Evolutionary conservation across 2,888 invertebrate genomes (phyloP).

Genomic region (Ptychoptera albimana): DNA sequence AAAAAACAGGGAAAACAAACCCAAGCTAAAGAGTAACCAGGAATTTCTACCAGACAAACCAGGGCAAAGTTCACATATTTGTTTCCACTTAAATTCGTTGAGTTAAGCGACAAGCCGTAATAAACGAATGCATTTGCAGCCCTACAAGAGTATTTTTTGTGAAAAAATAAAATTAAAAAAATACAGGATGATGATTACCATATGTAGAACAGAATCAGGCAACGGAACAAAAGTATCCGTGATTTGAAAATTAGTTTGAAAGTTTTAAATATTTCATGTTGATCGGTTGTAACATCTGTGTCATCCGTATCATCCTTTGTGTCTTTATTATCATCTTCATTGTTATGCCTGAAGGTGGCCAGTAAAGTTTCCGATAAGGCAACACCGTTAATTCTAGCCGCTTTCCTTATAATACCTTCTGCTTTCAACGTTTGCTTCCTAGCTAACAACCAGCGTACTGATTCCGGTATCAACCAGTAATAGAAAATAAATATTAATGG

Average conservation of each 20-base stretch:
- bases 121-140: conserved; percentile 49
- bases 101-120: conserved; percentile 50
- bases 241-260: conserved; percentile 32
- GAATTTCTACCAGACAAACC: conserved; percentile 42
- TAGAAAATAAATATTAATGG: conserved; percentile 40
- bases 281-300: conserved; percentile 7
- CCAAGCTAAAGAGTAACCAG: conserved; percentile 38
- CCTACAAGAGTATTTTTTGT: conserved; percentile 18
- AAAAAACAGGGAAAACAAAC: conserved; percentile 12
- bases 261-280: conserved; percentile 26
- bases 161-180: conserved; percentile 1
- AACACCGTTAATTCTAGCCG: conserved; percentile 38
- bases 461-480: conserved; percentile 48
- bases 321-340: too few relatives aligned
- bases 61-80: conserved; percentile 50
- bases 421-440: conserved; percentile 37
- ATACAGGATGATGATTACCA: conserved; percentile 25
- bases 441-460: conserved; percentile 46
- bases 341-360: conserved; percentile 22
- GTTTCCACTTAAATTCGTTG: conserved; percentile 47
- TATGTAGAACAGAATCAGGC: conserved; percentile 31
- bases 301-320: too few relatives aligned
- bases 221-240: conserved; percentile 29
- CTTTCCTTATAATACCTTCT: conserved; percentile 35
- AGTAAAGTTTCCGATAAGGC: conserved; percentile 31